Base-by-base conservation (phyloP, 23 tunicate species). In the Phallusia fumigata region DNA sequence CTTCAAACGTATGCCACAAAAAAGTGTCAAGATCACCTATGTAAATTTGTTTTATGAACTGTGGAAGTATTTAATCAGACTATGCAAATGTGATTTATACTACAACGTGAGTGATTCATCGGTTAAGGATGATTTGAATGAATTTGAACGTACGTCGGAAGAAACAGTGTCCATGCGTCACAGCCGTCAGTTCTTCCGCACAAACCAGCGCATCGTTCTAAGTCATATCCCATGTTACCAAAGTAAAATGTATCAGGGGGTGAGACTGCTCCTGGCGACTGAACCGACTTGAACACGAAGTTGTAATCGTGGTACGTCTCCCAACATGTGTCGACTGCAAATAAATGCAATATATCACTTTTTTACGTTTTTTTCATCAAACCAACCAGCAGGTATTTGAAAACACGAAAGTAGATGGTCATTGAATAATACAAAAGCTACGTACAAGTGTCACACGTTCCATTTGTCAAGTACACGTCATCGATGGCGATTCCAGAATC, bases 361-460 rank as follows among this genome's bases (percentile, higher is more conserved):
- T n/a, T n/a, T n/a, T n/a, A n/a, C n/a, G n/a, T n/a, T n/a, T n/a
- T n/a, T n/a, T n/a, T n/a, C n/a, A n/a, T n/a, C n/a, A n/a, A n/a
- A n/a, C n/a, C n/a, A n/a, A n/a, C n/a, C n/a, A n/a, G n/a, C n/a
- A n/a, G n/a, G n/a, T n/a, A n/a, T n/a, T n/a, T n/a, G n/a, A n/a
- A n/a, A n/a, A n/a, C n/a, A n/a, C n/a, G n/a, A n/a, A n/a, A n/a
- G n/a, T n/a, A n/a, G n/a, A n/a, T n/a, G n/a, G 30, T 64, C 10
- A 64, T 64, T 19, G 28, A 10, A 40, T 40, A 40, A 40, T 40
- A 40, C 47, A 40, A 40, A 30, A 2, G 35, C 0, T 13, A 81
- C 85, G 76, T 76, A 88, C 93, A 79, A 18, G 64, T 76, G 53
- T 90, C 95, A 81, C 95, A 90, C 0, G 86, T 90, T 34, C 86